Base-by-base conservation (phyloP, 2,888 invertebrate genomes). In the Archaeoteleia sp. region DNA sequence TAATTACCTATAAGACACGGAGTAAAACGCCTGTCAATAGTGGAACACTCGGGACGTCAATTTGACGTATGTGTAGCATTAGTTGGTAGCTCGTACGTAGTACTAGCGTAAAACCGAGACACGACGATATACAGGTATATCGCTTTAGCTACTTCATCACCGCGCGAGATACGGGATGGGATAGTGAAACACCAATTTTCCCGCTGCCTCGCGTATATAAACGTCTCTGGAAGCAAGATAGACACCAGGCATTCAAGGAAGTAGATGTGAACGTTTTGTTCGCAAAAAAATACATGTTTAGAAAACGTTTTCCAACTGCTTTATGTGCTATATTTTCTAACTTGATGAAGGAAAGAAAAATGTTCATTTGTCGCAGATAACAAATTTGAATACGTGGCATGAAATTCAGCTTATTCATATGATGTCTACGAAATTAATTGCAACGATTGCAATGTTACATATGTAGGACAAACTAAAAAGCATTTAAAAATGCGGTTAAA, bases 111-210 rank as follows among this genome's bases (percentile, higher is more conserved):
- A 34, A 34, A 34, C 10, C 34, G 34, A 10, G 12, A 34, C 34
- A 13, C 6, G 12, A 2, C 10, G 13, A 34, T 34, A 34, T 20
- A 20, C 34, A 34, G 34, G 34, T 34, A 13, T 34, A 34, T 34
- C 34, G 34, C 34, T 34, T 34, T 34, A 34, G 34, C 12, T 12
- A 34, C 34, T 34, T 34, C 34, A 34, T 34, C 34, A 34, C 34
- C 34, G 34, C 10, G 12, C 34, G 13, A 34, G 34, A 34, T 34
- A 13, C 34, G 13, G 10, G 13, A 10, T 13, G 12, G 13, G 34
- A 34, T 34, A 34, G 13, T 34, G 34, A 34, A 34, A 34, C 12
- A 10, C 13, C 34, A 34, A 20, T 34, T 34, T 34, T 34, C 13
- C 12, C 12, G 34, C 34, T 34, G 34, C 34, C 34, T 34, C 34